Evolutionary conservation across 1,140 invertebrate genomes (phyloP).

Genomic region (Magallana gigas): DNA sequence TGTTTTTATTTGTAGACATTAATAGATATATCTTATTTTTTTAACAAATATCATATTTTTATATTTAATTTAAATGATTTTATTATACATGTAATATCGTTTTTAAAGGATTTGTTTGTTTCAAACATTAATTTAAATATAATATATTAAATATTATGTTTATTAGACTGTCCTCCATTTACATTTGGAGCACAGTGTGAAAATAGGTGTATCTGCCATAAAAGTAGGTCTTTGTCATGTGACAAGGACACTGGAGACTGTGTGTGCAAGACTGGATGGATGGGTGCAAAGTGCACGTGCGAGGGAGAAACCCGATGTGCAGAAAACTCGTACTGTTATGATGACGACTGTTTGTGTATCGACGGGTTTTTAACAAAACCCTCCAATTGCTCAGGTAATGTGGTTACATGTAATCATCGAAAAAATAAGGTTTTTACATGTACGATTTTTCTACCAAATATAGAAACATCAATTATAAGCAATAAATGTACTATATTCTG

Average conservation of each 20-base stretch:
- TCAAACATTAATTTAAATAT: too few species aligned
- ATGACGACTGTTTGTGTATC: not conserved
- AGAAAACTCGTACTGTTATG: constrained; percentile 10
- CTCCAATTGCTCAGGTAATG: not conserved
- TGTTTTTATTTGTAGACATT: too few species aligned
- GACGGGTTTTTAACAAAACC: not conserved
- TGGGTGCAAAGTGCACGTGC: not conserved
- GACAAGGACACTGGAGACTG: constrained; percentile 1
- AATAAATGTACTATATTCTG: too few species aligned
- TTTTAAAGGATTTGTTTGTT: too few species aligned
- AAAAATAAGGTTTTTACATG: too few species aligned
- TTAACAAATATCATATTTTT: too few species aligned
- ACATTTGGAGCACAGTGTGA: constrained; percentile 1
- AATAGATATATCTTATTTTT: too few species aligned
- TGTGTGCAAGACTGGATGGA: not conserved
- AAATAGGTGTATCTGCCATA: not conserved
- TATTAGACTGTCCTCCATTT: not conserved
- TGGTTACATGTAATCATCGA: too few species aligned
- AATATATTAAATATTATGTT: not conserved
- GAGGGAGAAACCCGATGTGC: not conserved
- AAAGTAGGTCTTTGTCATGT: constrained; percentile 10
- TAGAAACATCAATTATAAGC: too few species aligned
- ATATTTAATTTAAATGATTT: too few species aligned
- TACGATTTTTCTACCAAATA: too few species aligned
- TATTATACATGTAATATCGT: too few species aligned